These are phyloP conservation scores for Macrobrachium rosenbergii DNA, from an alignment of 1,140 invertebrate genomes.

Conservation along the genomic window DNA sequence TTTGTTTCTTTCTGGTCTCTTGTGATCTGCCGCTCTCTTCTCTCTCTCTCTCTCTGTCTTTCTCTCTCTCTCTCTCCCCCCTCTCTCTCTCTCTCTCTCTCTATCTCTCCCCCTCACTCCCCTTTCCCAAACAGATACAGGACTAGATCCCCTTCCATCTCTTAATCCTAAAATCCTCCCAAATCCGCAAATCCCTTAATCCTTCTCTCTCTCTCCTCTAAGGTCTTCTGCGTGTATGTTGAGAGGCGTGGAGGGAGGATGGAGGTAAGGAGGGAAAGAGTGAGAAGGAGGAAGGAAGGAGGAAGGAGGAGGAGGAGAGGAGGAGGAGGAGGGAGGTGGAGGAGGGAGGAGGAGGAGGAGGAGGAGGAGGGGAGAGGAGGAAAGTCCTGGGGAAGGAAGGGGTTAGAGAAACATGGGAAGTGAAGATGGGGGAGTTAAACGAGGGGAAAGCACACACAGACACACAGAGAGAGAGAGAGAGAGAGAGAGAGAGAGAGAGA, in stretches of 20 bases:
- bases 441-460: neutral
- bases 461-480: too few relatives aligned
- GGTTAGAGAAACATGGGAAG: neutral
- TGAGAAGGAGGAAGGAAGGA: conserved; percentile 4
- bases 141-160: conserved; percentile 37
- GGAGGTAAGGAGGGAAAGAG: neutral
- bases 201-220: conserved; percentile 46
- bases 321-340: neutral
- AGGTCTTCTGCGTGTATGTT: too few relatives aligned
- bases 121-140: conserved; percentile 45
- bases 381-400: neutral
- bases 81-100: conserved; percentile 3
- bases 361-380: neutral
- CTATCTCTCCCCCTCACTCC: neutral
- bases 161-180: conserved; percentile 58
- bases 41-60: neutral
- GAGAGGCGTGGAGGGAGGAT: neutral
- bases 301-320: neutral
- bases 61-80: neutral
- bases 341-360: neutral
- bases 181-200: conserved; percentile 54
- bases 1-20: neutral
- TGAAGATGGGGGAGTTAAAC: conserved; percentile 11
- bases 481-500: too few relatives aligned
- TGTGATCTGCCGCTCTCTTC: neutral